Conservation (phyloP, 2,797 vertebrate genomes). For the Gephyroberyx darwinii region DNA sequence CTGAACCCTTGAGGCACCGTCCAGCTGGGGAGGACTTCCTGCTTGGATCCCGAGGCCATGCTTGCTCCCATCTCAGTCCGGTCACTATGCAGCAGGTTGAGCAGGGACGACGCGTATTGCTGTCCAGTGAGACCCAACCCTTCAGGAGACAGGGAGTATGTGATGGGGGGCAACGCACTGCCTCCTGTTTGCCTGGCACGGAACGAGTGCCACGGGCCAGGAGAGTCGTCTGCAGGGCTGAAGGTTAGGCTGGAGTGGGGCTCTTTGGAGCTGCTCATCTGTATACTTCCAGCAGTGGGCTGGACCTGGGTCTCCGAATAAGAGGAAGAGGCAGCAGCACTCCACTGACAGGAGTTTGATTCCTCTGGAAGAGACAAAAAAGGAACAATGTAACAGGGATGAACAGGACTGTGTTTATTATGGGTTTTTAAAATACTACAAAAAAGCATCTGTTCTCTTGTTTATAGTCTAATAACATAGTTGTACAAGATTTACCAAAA, state of each 20-base stretch:
- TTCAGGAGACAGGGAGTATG: constrained; percentile 68
- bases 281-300: constrained; percentile 54
- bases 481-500: too few relatives aligned
- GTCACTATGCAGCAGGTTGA: constrained; percentile 89
- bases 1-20: constrained; percentile 75
- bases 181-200: constrained; percentile 62
- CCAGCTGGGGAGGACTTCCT: constrained; percentile 79
- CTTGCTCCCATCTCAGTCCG: constrained; percentile 71
- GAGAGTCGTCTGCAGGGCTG: constrained; percentile 50
- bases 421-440: too few relatives aligned
- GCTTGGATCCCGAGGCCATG: constrained; percentile 80
- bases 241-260: constrained; percentile 38
- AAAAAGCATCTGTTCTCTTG: too few relatives aligned
- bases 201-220: constrained; percentile 82
- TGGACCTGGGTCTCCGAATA: constrained; percentile 73
- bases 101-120: constrained; percentile 83
- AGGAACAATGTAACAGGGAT: constrained; percentile 8
- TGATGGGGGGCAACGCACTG: constrained; percentile 48
- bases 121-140: constrained; percentile 77
- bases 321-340: constrained; percentile 56
- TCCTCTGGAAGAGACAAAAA: constrained; percentile 73
- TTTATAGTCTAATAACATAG: not conserved
- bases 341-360: constrained; percentile 73
- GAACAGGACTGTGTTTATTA: not conserved
- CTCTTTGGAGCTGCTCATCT: constrained; percentile 34